These are phyloP conservation scores for Lumbricus terrestris DNA, from an alignment of 2,888 invertebrate genomes.

Conservation along the genomic window DNA sequence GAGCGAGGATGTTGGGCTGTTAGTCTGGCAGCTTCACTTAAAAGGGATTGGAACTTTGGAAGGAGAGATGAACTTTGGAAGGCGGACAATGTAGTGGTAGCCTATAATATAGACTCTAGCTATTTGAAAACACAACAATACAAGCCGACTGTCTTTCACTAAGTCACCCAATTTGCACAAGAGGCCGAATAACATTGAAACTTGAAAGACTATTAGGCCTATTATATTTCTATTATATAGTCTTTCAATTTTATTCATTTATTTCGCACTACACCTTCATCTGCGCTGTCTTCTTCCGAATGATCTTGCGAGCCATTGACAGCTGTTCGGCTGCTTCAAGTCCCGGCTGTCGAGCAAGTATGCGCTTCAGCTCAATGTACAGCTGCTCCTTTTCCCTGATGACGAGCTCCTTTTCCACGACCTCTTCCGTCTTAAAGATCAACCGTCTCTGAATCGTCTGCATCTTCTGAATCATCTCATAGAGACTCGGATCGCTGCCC, in stretches of 20 bases:
- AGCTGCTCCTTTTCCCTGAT: slow-evolving; percentile 72
- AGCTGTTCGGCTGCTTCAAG: slow-evolving; percentile 70
- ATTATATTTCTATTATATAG: too few relatives aligned
- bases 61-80: too few relatives aligned
- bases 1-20: too few relatives aligned
- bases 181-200: neutral
- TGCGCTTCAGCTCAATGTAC: slow-evolving; percentile 71
- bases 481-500: slow-evolving; percentile 80
- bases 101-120: too few relatives aligned
- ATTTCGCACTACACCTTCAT: slow-evolving; percentile 54
- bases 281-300: slow-evolving; percentile 60
- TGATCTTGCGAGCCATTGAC: slow-evolving; percentile 57
- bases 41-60: too few relatives aligned
- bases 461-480: slow-evolving; percentile 78
- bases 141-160: too few relatives aligned
- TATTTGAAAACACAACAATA: too few relatives aligned
- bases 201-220: neutral
- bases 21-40: too few relatives aligned
- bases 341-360: slow-evolving; percentile 73
- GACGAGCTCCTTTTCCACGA: slow-evolving; percentile 65
- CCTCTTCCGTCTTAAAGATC: slow-evolving; percentile 66
- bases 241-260: too few relatives aligned
- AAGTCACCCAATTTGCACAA: neutral
- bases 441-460: slow-evolving; percentile 80
- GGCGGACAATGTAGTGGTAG: too few relatives aligned